phyloP scores from a whole-genome alignment of 2,113 vertebrate species.

The Coryphaenoides rupestris region DNA sequence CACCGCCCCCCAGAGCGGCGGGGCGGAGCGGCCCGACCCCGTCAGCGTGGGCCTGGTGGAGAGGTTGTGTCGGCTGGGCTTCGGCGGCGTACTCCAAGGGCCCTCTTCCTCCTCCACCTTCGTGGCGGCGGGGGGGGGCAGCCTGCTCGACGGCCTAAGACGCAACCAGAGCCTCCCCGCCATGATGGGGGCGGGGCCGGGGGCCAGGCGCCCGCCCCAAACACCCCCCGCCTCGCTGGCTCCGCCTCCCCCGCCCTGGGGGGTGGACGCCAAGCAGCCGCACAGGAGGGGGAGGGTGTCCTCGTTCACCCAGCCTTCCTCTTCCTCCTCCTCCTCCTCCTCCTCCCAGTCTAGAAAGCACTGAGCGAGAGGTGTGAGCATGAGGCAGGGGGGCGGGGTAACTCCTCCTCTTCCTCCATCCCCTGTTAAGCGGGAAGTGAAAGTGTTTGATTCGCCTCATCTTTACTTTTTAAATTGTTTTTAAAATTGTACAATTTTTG shows the following conservation, averaged over 20 bases:
- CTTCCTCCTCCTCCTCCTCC: conserved; percentile 2
- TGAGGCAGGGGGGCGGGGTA: conserved; percentile 1
- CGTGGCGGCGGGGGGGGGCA: conserved; percentile 79
- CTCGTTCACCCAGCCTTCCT: conserved; percentile 40
- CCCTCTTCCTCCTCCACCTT: conserved; percentile 75
- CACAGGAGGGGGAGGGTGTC: conserved; percentile 39
- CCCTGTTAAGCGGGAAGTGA: too few relatives aligned
- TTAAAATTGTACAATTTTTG: too few relatives aligned
- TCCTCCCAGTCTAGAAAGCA: conserved; percentile 6
- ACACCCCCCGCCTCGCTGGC: conserved; percentile 68
- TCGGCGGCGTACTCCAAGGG: conserved; percentile 77
- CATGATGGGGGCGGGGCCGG: conserved; percentile 76
- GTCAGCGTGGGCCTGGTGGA: conserved; percentile 81
- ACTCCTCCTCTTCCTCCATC: too few relatives aligned
- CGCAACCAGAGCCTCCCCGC: conserved; percentile 93
- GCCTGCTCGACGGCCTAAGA: conserved; percentile 84
- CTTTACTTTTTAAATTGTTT: too few relatives aligned
- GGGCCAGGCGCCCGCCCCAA: conserved; percentile 24
- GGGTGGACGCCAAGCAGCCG: conserved; percentile 71
- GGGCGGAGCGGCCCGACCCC: conserved; percentile 27
- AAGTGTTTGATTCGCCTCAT: too few relatives aligned
- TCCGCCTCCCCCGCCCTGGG: conserved; percentile 63
- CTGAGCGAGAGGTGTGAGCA: neutral
- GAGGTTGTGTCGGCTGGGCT: conserved; percentile 84
- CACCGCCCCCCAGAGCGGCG: neutral